These are phyloP conservation scores for Dione juno DNA, from an alignment of 2,888 invertebrate genomes.

Conservation along the genomic window DNA sequence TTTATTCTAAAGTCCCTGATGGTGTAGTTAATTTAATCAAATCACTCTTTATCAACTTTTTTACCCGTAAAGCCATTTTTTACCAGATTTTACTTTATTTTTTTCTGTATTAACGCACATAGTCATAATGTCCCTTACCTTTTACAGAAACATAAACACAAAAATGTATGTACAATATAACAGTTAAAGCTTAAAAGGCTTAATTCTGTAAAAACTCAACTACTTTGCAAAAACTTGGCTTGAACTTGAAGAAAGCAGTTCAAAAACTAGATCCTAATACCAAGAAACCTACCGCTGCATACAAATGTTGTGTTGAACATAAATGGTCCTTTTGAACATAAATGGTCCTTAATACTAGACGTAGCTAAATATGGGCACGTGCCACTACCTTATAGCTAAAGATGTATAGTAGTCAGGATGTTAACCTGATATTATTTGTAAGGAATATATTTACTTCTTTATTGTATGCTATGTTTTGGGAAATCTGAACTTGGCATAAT, in stretches of 20 bases:
- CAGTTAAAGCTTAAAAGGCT: constrained; percentile 1
- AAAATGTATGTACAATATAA: constrained; percentile 1
- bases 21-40: not conserved
- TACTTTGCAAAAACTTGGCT: not conserved
- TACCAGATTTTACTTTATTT: not conserved
- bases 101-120: not conserved
- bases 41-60: not conserved
- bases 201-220: not conserved
- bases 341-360: constrained; percentile 5
- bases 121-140: not conserved
- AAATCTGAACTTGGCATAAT: no score
- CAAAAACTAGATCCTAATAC: constrained; percentile 16
- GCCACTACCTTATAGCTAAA: constrained; percentile 11
- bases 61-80: not conserved
- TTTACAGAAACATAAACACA: not conserved
- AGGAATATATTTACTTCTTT: not conserved
- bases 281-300: not conserved
- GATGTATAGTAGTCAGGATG: not conserved
- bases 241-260: constrained; percentile 21
- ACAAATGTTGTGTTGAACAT: constrained; percentile 6
- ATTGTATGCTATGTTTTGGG: no score
- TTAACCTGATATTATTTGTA: not conserved
- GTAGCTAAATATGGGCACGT: constrained; percentile 14
- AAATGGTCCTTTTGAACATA: constrained; percentile 3
- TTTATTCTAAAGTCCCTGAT: no score